These are phyloP conservation scores for Bedellia somnulentella DNA, from an alignment of 2,888 invertebrate genomes.

Conservation along the genomic window DNA sequence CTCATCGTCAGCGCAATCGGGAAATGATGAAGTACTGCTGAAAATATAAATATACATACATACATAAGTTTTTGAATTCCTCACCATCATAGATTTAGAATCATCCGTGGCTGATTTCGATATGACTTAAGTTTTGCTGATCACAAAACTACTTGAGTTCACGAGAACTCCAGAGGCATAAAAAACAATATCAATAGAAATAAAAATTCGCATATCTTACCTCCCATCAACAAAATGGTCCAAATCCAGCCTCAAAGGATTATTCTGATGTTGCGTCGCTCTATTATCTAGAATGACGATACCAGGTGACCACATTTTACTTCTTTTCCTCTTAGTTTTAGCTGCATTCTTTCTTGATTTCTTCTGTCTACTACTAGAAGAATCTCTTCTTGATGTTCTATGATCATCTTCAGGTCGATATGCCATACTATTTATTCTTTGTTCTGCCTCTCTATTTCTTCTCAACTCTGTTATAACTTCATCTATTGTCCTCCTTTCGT, in stretches of 20 bases:
- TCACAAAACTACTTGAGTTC: too few relatives aligned
- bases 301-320: conserved; percentile 42
- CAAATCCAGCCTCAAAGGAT: conserved; percentile 40
- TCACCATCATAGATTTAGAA: too few relatives aligned
- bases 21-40: conserved; percentile 61
- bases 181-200: too few relatives aligned
- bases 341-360: conserved; percentile 21
- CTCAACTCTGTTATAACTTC: conserved; percentile 36
- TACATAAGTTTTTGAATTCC: too few relatives aligned
- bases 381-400: conserved; percentile 12
- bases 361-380: conserved; percentile 19
- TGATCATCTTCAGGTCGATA: conserved; percentile 15
- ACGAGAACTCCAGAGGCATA: too few relatives aligned
- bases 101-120: too few relatives aligned
- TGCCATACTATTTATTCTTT: conserved; percentile 18
- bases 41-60: conserved; percentile 13
- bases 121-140: too few relatives aligned
- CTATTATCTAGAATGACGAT: conserved; percentile 42
- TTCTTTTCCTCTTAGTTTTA: conserved; percentile 36
- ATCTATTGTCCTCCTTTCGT: conserved; percentile 31
- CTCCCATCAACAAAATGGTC: conserved; percentile 51
- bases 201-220: conserved; percentile 18
- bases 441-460: conserved; percentile 26
- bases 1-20: conserved; percentile 83
- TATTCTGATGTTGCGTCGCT: conserved; percentile 22